phyloP scores from a whole-genome alignment of 2,797 vertebrate species.

The Cossypha niveicapilla region DNA sequence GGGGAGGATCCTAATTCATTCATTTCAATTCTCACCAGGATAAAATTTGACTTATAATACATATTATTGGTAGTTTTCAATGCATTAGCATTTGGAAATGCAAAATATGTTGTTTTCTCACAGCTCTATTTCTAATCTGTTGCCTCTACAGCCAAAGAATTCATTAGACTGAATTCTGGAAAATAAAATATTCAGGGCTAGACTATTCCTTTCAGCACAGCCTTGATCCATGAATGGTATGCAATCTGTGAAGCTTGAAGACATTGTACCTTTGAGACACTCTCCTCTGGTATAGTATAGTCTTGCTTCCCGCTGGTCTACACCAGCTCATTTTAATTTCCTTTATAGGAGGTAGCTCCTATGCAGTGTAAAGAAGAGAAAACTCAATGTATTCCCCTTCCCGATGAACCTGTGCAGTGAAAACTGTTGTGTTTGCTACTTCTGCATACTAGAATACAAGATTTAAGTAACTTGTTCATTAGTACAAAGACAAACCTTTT shows the following conservation, averaged over 20 bases:
- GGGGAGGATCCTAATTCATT: background rate
- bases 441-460: background rate
- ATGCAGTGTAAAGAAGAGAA: background rate
- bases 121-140: background rate
- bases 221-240: background rate
- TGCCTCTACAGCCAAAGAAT: background rate
- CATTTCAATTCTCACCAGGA: background rate
- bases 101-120: background rate
- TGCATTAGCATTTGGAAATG: background rate
- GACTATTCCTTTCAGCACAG: background rate
- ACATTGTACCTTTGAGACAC: background rate
- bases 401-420: background rate
- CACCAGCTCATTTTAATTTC: background rate
- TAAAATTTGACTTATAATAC: background rate
- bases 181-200: constrained; percentile 28
- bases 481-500: background rate
- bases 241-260: background rate
- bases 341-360: background rate
- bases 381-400: background rate
- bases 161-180: background rate
- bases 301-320: background rate
- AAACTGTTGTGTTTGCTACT: background rate
- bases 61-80: background rate
- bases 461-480: background rate
- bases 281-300: background rate